These are phyloP conservation scores for Allacma fusca DNA, from an alignment of 2,888 invertebrate species.

Conservation along the genomic window DNA sequence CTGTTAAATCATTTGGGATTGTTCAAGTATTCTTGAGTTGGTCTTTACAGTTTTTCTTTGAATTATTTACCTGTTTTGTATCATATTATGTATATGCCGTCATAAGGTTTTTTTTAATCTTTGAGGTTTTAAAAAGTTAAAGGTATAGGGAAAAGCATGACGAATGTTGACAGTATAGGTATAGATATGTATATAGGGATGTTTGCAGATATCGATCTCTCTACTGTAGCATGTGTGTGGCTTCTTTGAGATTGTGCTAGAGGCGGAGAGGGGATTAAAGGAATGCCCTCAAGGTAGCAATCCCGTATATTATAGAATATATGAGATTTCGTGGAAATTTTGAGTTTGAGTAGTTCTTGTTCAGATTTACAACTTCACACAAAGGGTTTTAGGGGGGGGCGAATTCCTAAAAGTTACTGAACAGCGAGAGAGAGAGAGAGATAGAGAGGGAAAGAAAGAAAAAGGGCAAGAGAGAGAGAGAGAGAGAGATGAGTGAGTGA, in stretches of 20 bases:
- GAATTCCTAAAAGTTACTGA: conserved; percentile 9
- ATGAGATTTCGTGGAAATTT: conserved; percentile 8
- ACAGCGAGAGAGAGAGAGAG: neutral
- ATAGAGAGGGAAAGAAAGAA: neutral
- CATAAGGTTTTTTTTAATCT: too few species aligned
- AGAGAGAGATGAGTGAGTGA: neutral
- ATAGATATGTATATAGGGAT: neutral
- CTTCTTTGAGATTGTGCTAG: too few species aligned
- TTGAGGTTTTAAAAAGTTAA: too few species aligned
- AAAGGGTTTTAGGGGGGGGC: conserved; percentile 6
- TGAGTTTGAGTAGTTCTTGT: conserved; percentile 6
- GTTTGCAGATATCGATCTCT: neutral
- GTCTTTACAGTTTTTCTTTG: too few species aligned
- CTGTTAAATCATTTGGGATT: too few species aligned
- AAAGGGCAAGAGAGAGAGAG: neutral
- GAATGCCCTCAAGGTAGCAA: neutral
- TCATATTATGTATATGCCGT: too few species aligned
- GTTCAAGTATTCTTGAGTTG: too few species aligned
- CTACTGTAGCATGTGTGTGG: too few species aligned
- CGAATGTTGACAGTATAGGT: neutral
- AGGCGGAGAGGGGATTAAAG: neutral
- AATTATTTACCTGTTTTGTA: too few species aligned
- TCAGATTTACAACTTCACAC: conserved; percentile 12
- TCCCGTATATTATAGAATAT: conserved; percentile 1
- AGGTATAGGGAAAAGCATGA: too few species aligned